Base-by-base conservation (phyloP, 2,888 invertebrate species). In the Cryptus viduatorius region DNA sequence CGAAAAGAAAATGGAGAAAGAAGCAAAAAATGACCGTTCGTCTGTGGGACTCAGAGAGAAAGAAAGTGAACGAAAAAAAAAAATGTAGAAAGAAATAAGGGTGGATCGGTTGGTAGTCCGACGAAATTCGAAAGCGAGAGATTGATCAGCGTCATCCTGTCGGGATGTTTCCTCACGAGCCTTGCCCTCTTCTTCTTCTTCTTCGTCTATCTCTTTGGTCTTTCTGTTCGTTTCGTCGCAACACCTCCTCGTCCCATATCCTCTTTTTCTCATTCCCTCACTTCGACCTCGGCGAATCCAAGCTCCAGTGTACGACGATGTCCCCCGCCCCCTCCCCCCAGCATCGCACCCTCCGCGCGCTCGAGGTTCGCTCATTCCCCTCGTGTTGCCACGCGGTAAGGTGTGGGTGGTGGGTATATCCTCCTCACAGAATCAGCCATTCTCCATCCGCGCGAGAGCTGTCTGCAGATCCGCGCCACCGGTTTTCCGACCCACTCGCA, bases 121-220 rank as follows among this genome's bases (percentile, higher is more conserved):
- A 84, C 86, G 86, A 88, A 89, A 90, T 88, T 88, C 88, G 88
- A 90, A 89, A 89, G 86, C 88, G 87, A 87, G 89, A 92, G 91
- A 92, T 92, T 92, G 92, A 91, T 92, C 91, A 90, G 90, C 91
- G 91, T 91, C 91, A 91, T 91, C 88, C 91, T 89, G 89, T 89
- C 89, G 84, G 87, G 89, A 87, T 87, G 86, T 90, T 89, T 87
- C 90, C 87, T 86, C 86, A 77, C 83, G 77, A 71, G 77, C 76
- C 79, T 75, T 75, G 75, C 84, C 61, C 42, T 83, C 68, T 50
- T 69, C 79, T 71, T 78, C 77, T 81, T 82, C 78, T 75, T 82
- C 59, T 80, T 80, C 56, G 50, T 67, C 44, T 86, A 84, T 88
- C 86, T 85, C 79, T 65, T 84, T 82, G 76, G 75, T 79, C 79